Conservation (phyloP, 2,888 invertebrate species). For the Heliconius aoede region DNA sequence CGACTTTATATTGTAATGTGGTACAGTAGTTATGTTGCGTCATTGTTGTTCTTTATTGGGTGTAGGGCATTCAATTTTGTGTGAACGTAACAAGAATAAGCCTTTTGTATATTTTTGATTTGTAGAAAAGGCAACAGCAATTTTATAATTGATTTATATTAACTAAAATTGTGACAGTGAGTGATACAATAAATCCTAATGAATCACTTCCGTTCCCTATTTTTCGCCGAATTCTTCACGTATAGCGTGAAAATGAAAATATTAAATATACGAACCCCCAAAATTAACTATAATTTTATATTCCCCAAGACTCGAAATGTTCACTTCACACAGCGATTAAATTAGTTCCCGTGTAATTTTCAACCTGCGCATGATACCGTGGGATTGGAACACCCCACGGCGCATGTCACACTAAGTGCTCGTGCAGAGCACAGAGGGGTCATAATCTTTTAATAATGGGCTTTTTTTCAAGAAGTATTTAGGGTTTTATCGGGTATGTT, state of each 20-base stretch:
- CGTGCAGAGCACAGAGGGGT: conserved; percentile 7
- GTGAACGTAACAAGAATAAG: not conserved
- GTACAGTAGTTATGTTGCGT: not conserved
- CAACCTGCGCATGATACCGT: conserved; percentile 33
- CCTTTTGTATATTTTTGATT: not conserved
- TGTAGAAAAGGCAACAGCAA: not conserved
- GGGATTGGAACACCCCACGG: conserved; percentile 38
- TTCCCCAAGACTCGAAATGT: conserved; percentile 9
- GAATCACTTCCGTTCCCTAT: too few species aligned
- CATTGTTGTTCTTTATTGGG: not conserved
- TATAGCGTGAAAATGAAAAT: too few species aligned
- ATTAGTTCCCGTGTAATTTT: conserved; percentile 38
- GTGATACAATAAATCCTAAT: too few species aligned
- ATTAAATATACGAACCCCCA: not conserved
- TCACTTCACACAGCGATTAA: conserved; percentile 19
- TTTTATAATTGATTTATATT: too few species aligned
- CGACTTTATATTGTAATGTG: not conserved
- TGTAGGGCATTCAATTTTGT: not conserved
- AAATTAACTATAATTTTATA: conserved; percentile 2
- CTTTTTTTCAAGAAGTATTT: conserved; percentile 3
- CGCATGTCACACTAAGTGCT: conserved; percentile 39
- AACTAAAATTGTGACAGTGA: too few species aligned
- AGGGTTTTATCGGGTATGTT: not conserved
- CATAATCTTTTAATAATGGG: conserved; percentile 29
- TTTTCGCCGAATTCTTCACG: too few species aligned